Evolutionary conservation across 2,113 vertebrate genomes (phyloP).

Genomic region (Zapornia atra): DNA sequence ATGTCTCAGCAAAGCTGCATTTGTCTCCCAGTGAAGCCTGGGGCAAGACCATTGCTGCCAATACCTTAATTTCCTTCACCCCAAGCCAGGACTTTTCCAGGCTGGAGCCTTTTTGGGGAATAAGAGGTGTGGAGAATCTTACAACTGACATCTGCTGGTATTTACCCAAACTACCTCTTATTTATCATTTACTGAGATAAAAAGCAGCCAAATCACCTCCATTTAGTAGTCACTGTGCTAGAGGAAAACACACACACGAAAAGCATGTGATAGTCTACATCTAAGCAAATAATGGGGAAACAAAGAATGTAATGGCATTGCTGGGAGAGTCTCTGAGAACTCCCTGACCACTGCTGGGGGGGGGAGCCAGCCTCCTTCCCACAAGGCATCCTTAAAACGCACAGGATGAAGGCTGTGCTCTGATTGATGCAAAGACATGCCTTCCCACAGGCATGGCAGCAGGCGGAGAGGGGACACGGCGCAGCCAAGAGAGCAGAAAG

Average conservation of each 20-base stretch:
- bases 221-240: neutral
- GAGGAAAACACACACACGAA: neutral
- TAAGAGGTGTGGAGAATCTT: neutral
- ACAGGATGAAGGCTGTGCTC: neutral
- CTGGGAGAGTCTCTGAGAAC: neutral
- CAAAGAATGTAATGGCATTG: neutral
- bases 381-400: fast-evolving
- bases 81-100: neutral
- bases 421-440: neutral
- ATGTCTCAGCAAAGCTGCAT: neutral
- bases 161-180: neutral
- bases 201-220: neutral
- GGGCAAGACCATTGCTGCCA: neutral
- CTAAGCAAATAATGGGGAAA: fast-evolving
- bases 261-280: neutral
- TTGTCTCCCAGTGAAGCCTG: neutral
- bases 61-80: neutral
- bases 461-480: neutral
- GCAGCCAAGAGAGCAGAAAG: neutral
- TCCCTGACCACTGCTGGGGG: neutral
- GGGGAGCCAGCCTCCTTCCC: neutral
- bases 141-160: neutral
- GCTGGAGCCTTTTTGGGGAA: neutral
- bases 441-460: neutral
- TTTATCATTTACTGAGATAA: neutral